These are phyloP conservation scores for Aurelia sp. DNA, from an alignment of 30 jellyfish, hydroid and myxozoan genomes.

Conservation along the genomic window DNA sequence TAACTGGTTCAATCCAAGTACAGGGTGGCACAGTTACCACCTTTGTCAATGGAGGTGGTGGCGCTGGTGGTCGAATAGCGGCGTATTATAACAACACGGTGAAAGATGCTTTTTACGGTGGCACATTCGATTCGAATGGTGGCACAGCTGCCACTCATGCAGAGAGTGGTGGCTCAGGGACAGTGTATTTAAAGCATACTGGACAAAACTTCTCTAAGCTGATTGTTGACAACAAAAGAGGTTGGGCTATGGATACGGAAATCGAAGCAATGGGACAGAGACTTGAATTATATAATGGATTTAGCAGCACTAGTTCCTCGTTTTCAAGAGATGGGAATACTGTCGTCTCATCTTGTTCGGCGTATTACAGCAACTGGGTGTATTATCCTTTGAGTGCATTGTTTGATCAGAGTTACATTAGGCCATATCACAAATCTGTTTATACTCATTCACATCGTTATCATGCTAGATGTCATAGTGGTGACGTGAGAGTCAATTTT, in stretches of 20 bases:
- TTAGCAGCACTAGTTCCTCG: conserved; percentile 36
- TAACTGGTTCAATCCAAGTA: conserved; percentile 61
- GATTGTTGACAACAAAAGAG: conserved; percentile 58
- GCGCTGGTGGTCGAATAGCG: conserved; percentile 78
- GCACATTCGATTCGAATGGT: conserved; percentile 64
- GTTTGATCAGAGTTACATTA: conserved; percentile 63
- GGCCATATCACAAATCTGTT: neutral
- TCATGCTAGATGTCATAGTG: conserved; percentile 37
- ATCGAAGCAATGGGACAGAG: conserved; percentile 46
- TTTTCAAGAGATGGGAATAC: conserved; percentile 36
- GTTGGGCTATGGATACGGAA: conserved; percentile 72
- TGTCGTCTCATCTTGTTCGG: conserved; percentile 47
- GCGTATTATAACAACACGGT: conserved; percentile 61
- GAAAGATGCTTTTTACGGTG: conserved; percentile 59
- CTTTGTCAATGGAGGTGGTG: conserved; percentile 66
- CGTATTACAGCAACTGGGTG: neutral
- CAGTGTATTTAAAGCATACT: conserved; percentile 30
- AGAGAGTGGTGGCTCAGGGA: conserved; percentile 68
- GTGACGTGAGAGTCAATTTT: conserved; percentile 9
- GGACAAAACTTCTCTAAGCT: conserved; percentile 45
- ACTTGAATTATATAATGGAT: conserved; percentile 41
- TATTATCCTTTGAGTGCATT: conserved; percentile 42
- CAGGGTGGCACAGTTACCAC: conserved; percentile 60
- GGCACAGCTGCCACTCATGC: conserved; percentile 44
- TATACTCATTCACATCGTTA: conserved; percentile 10